A percentile compares a stretch with the other conserved stretches of the same genome.
Evolutionary conservation across 2,113 vertebrate species (phyloP).

Genomic region (Vombatus ursinus): DNA sequence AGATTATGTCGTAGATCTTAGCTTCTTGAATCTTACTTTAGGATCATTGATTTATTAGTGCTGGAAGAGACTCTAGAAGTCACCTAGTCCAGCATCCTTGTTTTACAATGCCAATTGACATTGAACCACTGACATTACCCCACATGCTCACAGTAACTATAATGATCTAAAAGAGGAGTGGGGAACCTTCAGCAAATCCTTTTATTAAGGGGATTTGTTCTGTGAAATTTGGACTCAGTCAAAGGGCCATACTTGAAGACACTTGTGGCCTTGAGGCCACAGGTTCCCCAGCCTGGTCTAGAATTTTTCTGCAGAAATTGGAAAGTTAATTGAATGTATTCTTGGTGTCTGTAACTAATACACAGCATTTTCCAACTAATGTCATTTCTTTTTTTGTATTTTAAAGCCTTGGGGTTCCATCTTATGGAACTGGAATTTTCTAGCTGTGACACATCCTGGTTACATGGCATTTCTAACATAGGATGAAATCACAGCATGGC

Average conservation of each 20-base stretch:
- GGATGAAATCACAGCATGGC: conserved; percentile 96
- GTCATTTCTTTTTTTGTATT: conserved; percentile 48
- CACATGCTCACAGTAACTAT: not conserved
- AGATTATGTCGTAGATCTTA: not conserved
- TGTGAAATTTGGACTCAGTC: too few species aligned
- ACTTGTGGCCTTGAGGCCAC: too few species aligned
- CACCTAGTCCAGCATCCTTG: not conserved
- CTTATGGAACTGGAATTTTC: conserved; percentile 97
- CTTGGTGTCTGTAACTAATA: not conserved
- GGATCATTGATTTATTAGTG: not conserved
- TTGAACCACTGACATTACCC: not conserved
- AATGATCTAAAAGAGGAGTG: not conserved
- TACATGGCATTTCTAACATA: conserved; percentile 99
- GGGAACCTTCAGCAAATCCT: too few species aligned
- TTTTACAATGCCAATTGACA: not conserved
- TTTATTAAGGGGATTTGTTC: too few species aligned
- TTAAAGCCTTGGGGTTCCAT: conserved; percentile 96
- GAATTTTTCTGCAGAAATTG: conserved; percentile 34
- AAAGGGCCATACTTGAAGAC: too few species aligned
- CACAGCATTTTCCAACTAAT: conserved; percentile 35
- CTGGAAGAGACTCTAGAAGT: not conserved
- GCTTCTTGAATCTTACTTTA: not conserved
- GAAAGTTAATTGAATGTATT: conserved; percentile 23
- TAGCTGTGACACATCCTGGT: conserved; percentile 96
- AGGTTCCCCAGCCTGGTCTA: not conserved